Conservation (phyloP, 2,797 vertebrate species). For the Periparus ater region DNA sequence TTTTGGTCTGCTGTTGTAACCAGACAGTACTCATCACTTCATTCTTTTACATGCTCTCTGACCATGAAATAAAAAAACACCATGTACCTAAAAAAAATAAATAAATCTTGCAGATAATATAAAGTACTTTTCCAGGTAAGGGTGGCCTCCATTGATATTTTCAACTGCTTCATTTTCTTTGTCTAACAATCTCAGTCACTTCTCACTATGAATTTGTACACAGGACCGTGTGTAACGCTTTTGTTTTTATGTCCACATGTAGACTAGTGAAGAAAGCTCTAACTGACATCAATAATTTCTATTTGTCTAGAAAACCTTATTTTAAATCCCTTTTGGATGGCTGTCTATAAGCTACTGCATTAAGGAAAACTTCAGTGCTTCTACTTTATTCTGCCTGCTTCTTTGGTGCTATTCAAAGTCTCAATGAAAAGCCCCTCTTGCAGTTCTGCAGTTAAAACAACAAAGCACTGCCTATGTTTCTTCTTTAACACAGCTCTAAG, state of each 20-base stretch:
- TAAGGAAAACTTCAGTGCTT: constrained; percentile 40
- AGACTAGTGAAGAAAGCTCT: not conserved
- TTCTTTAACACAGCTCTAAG: constrained; percentile 60
- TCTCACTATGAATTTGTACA: not conserved
- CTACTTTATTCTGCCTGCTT: constrained; percentile 44
- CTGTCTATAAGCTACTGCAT: constrained; percentile 38
- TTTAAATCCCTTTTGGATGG: constrained; percentile 14
- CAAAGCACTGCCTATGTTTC: constrained; percentile 45
- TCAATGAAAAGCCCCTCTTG: constrained; percentile 44
- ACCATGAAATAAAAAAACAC: not conserved
- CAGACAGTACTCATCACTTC: not conserved
- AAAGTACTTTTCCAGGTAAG: not conserved
- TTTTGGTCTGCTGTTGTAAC: not conserved
- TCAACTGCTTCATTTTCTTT: not conserved
- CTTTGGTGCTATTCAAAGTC: constrained; percentile 56
- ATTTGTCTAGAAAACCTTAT: constrained; percentile 23
- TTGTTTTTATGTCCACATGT: not conserved
- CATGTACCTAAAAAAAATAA: not conserved
- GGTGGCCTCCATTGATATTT: not conserved
- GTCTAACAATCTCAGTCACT: not conserved
- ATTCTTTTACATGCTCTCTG: not conserved
- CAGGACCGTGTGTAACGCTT: not conserved
- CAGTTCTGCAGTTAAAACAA: constrained; percentile 66
- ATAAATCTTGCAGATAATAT: not conserved
- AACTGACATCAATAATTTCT: constrained; percentile 14